Base-by-base conservation (phyloP, 2,797 vertebrate genomes). In the Chiroxiphia lanceolata region DNA sequence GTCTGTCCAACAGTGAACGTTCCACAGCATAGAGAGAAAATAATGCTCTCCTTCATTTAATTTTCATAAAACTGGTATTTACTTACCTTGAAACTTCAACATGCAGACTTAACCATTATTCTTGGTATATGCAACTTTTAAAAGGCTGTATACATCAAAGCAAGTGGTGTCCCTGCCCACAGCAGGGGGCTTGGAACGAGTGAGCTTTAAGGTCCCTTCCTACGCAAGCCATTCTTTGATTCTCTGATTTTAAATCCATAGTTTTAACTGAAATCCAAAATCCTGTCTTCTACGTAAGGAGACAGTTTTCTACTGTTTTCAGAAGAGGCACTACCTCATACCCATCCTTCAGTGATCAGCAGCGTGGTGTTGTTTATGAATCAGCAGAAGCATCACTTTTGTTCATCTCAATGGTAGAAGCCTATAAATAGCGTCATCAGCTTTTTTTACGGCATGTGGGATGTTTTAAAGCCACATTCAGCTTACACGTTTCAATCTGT, bases 201-300 rank as follows among this genome's bases (percentile, higher is more conserved):
- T 57, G n/a, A 31, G 45, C 44, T 65, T 27, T 59, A 51, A 31
- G 17, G 33, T 57, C 14, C 20, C 27, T 40, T 77, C 57, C 59
- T 64, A 45, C 12, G 57, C 38, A 77, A 45, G 45, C 20, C 38
- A 40, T 70, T 83, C n/a, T 45, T 31, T 38, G 13, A 42, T 50
- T 50, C 27, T 83, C 3, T 38, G 50, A 45, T 64, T 83, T 77
- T 50, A 77, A 85, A 80, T 54, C 60, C 31, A 48, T 1, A 36
- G 14, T 26, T 29, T 57, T 42, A 65, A 31, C 3, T 61, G 59
- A 61, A 31, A 78, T 83, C 25, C 19, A 67, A 74, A 85, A 68
- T 69, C n/a, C 12, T 25, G 10, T 34, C 47, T 72, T 50, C 36
- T 44, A 10, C 1, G 0, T 4, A 25, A 15, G 4, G 51, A 53